Evolutionary conservation across 2,113 vertebrate species (phyloP), one percentile per base, ranked within the genome.

Genomic region (Embiotoca jacksoni): DNA sequence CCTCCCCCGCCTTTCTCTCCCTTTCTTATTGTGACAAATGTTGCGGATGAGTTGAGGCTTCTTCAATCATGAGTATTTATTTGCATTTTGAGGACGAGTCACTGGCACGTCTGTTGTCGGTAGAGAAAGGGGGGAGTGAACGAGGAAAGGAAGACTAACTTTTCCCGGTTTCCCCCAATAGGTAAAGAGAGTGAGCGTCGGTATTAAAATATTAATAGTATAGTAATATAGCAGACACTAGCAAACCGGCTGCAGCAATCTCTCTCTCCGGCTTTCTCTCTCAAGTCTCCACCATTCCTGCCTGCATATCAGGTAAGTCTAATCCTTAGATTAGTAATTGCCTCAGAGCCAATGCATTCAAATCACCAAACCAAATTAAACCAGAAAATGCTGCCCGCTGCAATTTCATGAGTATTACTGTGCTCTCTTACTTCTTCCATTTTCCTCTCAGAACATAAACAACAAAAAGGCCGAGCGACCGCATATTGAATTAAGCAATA

Each of bases 271-370:
- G 37, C 62, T 67, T 57, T 62, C 74, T 54, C 65, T 59, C 75
- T 66, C 76, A 14, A 23, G 59, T 75, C 68, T 44, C 49, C 66
- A 71, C 65, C 74, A 72, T 72, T 81, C 73, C 76, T 82, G 78
- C 76, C 63, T 14, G 75, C 49, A 44, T 82, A 92, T 91, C 90
- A 92, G 86, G 85, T 88, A 86, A 80, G 76, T 90, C 87, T 90
- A 90, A 88, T 88, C 86, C 86, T 75, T 55, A 89, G 89, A 91
- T 92, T 91, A 89, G 89, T 89, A 89, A 93, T 91, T 92, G 86
- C 92, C 87, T 91, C 56, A n/a, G 80, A 91, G 89, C 86, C 39
- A 89, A 89, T 84, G 87, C 83, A 92, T 93, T 94, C 84, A 92
- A 93, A 93, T 92, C 73, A 68, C 83, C 85, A 84, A 88, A 89